Evolutionary conservation across 1,140 invertebrate species (phyloP).

Genomic region (Leptinotarsa lineolata): DNA sequence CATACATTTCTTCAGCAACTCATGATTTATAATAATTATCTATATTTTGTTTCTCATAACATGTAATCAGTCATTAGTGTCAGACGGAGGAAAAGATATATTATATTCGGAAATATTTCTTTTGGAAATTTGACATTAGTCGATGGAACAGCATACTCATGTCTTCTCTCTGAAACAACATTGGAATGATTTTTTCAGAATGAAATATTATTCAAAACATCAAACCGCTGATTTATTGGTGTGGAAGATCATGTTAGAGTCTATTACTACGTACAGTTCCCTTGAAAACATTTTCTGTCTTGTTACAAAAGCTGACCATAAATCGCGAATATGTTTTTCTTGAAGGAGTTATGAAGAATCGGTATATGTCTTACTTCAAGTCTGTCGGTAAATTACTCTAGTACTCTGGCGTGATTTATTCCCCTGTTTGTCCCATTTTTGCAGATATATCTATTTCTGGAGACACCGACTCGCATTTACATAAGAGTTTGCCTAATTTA

Average conservation of each 20-base stretch:
- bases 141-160: too few relatives aligned
- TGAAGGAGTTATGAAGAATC: constrained; percentile 12
- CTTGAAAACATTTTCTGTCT: constrained; percentile 1
- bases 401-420: constrained; percentile 25
- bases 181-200: not conserved
- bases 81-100: too few relatives aligned
- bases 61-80: too few relatives aligned
- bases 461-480: constrained; percentile 27
- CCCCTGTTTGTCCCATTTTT: constrained; percentile 18
- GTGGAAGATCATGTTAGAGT: not conserved
- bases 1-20: too few relatives aligned
- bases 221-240: not conserved
- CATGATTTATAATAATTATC: too few relatives aligned
- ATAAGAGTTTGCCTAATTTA: constrained; percentile 27
- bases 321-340: not conserved
- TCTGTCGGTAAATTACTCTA: constrained; percentile 17
- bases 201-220: not conserved
- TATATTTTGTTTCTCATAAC: too few relatives aligned
- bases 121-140: too few relatives aligned
- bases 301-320: not conserved
- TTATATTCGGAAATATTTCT: too few relatives aligned
- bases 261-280: not conserved
- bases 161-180: too few relatives aligned
- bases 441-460: constrained; percentile 29
- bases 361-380: constrained; percentile 24